Evolutionary conservation across 2,888 invertebrate species (phyloP), one percentile per base, ranked within the genome.

Genomic region (Carcina quercana): DNA sequence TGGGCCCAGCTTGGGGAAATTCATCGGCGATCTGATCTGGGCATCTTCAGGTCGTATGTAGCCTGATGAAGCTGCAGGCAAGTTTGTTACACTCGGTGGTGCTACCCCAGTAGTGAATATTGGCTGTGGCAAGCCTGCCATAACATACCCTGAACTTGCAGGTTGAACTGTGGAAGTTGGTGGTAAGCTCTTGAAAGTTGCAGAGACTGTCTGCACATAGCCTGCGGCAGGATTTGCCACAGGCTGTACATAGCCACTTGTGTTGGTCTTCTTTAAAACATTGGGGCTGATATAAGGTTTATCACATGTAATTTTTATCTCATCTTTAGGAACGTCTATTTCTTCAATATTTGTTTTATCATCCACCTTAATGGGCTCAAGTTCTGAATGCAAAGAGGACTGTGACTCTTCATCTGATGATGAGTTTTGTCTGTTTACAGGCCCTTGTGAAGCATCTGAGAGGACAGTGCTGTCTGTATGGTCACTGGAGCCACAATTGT

Each of bases 381-480:
- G 59, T 53, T 76, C 80, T 31, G 76, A 52, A 36, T 63, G 67
- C 30, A 80, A 49, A 2, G 84, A 83, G 1, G 83, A 69, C 45
- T 71, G 63, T 1, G 83, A 83, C 27, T 73, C 66, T 21, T 76
- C 75, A 43, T 80, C 83, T 10, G 80, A 79, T 8, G 71, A 66
- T 7, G 79, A 79, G 7, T 59, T 56, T 42, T 78, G 80, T 40
- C 75, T 59, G n/a, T 76, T 79, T 2, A 71, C 50, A 3, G 64
- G 57, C 2, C 59, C 72, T 37, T 61, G 62, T 4, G 80, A 79
- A 1, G 61, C 63, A 22, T 82, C 74, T 4, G 83, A 83, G n/a
- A 84, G 40, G n/a, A 62, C 79, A 2, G 84, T 84, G 44, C 80
- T 83, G 36, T 82, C 76, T 5, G 85, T 83, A 32, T 75, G 78